Evolutionary conservation across 2,113 vertebrate species (phyloP).

Genomic region (Gnathonemus echidnorhynchus): DNA sequence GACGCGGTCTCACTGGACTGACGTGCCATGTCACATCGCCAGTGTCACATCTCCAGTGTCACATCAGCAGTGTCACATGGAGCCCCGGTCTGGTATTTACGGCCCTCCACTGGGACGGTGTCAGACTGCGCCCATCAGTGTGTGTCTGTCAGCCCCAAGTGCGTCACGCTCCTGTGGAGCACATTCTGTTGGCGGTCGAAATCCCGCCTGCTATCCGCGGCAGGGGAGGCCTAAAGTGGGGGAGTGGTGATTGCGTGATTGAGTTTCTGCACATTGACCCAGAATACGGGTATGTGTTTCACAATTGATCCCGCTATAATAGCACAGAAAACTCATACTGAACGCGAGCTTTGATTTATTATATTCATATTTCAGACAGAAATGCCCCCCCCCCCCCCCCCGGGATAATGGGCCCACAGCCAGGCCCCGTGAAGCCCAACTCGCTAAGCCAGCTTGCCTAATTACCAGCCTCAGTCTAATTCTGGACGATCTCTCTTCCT

Average conservation of each 20-base stretch:
- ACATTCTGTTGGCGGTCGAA: background rate
- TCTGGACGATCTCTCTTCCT: slow-evolving; percentile 13
- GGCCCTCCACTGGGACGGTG: background rate
- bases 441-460: background rate
- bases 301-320: background rate
- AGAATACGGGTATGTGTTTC: background rate
- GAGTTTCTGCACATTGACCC: background rate
- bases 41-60: background rate
- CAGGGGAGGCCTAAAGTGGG: background rate
- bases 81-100: background rate
- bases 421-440: background rate
- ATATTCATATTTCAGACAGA: background rate
- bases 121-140: background rate
- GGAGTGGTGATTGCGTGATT: background rate
- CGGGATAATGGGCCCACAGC: background rate
- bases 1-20: background rate
- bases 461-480: slow-evolving; percentile 12
- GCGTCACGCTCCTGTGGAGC: background rate
- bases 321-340: background rate
- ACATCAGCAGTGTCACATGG: background rate
- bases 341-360: background rate
- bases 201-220: background rate
- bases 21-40: background rate
- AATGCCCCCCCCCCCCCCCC: background rate
- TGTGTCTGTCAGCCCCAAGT: background rate